Evolutionary conservation across 2,888 invertebrate genomes (phyloP).

Genomic region (Meteorus cinctellus): DNA sequence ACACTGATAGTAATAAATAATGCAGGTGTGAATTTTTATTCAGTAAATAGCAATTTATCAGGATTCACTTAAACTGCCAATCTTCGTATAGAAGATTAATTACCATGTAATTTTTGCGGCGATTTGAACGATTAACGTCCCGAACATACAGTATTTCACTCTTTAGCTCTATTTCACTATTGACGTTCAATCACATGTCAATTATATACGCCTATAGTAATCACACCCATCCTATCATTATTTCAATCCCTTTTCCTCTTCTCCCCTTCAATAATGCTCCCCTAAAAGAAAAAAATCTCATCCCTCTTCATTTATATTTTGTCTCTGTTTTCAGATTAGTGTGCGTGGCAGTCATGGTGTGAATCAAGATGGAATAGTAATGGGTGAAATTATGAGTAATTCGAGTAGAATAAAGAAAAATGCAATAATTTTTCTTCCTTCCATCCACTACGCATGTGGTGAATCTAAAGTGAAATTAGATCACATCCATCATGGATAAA

Average conservation of each 20-base stretch:
- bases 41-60: background rate
- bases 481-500: background rate
- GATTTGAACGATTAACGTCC: constrained; percentile 21
- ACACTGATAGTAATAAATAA: background rate
- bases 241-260: background rate
- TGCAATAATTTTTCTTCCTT: background rate
- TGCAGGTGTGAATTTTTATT: background rate
- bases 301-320: constrained; percentile 11
- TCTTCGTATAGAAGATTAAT: constrained; percentile 19
- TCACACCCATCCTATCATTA: background rate
- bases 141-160: background rate
- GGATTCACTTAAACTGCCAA: constrained; percentile 2
- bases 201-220: constrained; percentile 1
- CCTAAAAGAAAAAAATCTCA: background rate
- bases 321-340: constrained; percentile 2
- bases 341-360: background rate
- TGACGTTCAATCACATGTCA: constrained; percentile 5
- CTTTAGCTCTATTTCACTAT: background rate
- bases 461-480: background rate
- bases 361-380: constrained; percentile 7
- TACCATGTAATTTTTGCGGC: constrained; percentile 25
- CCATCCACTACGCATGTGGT: background rate
- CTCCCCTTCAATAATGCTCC: background rate
- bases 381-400: background rate
- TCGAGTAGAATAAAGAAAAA: background rate